Conservation (phyloP, 2,113 vertebrate genomes). For the Camarhynchus parvulus region DNA sequence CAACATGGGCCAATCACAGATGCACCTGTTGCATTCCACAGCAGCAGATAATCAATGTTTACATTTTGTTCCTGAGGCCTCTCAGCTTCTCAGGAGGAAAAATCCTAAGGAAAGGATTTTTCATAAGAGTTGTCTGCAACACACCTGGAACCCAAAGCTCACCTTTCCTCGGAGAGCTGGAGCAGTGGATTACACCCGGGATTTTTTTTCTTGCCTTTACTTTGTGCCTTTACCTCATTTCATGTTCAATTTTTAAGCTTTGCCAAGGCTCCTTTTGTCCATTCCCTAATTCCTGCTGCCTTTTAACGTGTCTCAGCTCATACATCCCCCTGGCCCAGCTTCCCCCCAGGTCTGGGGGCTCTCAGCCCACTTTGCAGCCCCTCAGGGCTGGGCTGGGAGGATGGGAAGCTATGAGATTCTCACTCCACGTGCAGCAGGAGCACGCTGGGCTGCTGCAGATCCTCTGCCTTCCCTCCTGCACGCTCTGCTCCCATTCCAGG, state of each 20-base stretch:
- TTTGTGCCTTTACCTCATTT: background rate
- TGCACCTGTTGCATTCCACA: too few species aligned
- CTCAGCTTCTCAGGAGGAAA: too few species aligned
- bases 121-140: too few species aligned
- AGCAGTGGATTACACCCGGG: accelerated
- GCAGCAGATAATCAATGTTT: too few species aligned
- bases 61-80: too few species aligned
- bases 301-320: background rate
- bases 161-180: background rate
- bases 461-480: background rate
- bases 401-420: background rate
- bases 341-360: background rate
- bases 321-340: accelerated
- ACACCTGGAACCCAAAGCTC: background rate
- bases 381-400: background rate
- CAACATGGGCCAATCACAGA: too few species aligned
- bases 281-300: background rate
- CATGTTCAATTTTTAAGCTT: background rate
- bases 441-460: background rate
- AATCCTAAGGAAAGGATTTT: too few species aligned
- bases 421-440: background rate
- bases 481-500: accelerated
- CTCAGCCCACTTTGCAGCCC: accelerated
- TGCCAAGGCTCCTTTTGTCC: background rate
- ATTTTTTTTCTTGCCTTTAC: background rate